Percentiles rank a stretch among this genome's conserved stretches.
These are phyloP conservation scores for Ypsolopha sequella DNA, from an alignment of 2,888 invertebrate genomes.

Conservation along the genomic window DNA sequence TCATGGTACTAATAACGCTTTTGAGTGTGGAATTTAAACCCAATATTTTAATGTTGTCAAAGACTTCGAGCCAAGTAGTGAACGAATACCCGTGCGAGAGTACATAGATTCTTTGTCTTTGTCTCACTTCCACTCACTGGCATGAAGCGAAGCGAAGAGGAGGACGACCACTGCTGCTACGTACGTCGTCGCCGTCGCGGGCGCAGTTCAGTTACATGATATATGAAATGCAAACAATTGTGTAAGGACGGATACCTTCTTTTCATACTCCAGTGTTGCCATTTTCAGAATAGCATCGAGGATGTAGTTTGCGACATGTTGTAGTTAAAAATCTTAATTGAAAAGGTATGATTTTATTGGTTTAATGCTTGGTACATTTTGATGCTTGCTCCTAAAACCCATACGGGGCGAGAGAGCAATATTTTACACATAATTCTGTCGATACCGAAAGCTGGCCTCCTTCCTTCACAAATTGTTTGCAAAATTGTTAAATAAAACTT, in stretches of 20 bases:
- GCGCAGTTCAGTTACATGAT: slow-evolving; percentile 19
- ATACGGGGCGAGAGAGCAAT: slow-evolving; percentile 40
- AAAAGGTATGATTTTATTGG: slow-evolving; percentile 69
- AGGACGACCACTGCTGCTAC: slow-evolving; percentile 22
- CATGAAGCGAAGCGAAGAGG: slow-evolving; percentile 22
- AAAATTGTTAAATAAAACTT: slow-evolving; percentile 63
- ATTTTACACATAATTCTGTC: slow-evolving; percentile 24
- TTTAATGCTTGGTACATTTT: slow-evolving; percentile 52
- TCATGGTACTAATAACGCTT: slow-evolving; percentile 57
- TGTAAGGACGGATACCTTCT: slow-evolving; percentile 67
- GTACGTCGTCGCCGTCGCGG: slow-evolving; percentile 7
- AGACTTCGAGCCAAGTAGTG: slow-evolving; percentile 11
- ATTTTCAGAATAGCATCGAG: slow-evolving; percentile 16
- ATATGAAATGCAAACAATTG: slow-evolving; percentile 65
- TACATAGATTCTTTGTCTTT: slow-evolving; percentile 2
- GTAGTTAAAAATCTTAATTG: slow-evolving; percentile 64
- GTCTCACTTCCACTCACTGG: not conserved
- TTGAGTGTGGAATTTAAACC: slow-evolving; percentile 49
- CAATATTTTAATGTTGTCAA: slow-evolving; percentile 4
- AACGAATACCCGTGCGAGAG: slow-evolving; percentile 12
- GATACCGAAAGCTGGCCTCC: slow-evolving; percentile 77
- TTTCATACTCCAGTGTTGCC: slow-evolving; percentile 22
- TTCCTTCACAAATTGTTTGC: slow-evolving; percentile 89
- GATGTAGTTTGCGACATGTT: slow-evolving; percentile 63
- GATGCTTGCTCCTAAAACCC: slow-evolving; percentile 53